Evolutionary conservation across 2,888 invertebrate genomes (phyloP).

Genomic region (Seira ritae): DNA sequence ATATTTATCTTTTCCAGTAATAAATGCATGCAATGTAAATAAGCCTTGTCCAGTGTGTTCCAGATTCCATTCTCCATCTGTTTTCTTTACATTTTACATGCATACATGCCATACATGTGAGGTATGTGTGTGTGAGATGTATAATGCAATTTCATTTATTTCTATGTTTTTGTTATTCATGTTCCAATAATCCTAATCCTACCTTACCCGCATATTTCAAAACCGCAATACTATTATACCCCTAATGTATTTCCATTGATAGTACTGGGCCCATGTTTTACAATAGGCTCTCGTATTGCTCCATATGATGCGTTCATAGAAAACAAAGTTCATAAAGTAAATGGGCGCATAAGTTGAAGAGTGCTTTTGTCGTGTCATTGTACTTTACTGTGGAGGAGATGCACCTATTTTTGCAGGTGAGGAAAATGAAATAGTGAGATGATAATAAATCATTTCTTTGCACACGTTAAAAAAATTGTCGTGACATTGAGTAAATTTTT

Average conservation of each 20-base stretch:
- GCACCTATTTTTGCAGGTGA: neutral
- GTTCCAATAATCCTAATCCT: neutral
- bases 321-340: constrained; percentile 52
- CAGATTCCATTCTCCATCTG: neutral
- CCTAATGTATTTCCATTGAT: neutral
- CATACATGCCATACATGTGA: neutral
- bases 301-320: constrained; percentile 11
- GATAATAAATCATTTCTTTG: neutral
- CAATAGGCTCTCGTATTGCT: neutral
- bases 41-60: neutral
- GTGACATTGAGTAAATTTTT: no score
- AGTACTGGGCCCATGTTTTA: constrained; percentile 12
- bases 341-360: constrained; percentile 57
- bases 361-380: constrained; percentile 70
- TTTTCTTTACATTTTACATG: neutral
- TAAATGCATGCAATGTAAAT: no score
- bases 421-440: neutral
- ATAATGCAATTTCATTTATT: neutral
- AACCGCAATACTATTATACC: neutral
- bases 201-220: neutral
- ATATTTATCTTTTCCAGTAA: no score
- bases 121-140: no score
- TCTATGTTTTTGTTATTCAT: neutral
- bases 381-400: constrained; percentile 15
- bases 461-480: neutral